These are phyloP conservation scores for Talpa occidentalis DNA, from an alignment of 2,113 vertebrate species.

Conservation along the genomic window DNA sequence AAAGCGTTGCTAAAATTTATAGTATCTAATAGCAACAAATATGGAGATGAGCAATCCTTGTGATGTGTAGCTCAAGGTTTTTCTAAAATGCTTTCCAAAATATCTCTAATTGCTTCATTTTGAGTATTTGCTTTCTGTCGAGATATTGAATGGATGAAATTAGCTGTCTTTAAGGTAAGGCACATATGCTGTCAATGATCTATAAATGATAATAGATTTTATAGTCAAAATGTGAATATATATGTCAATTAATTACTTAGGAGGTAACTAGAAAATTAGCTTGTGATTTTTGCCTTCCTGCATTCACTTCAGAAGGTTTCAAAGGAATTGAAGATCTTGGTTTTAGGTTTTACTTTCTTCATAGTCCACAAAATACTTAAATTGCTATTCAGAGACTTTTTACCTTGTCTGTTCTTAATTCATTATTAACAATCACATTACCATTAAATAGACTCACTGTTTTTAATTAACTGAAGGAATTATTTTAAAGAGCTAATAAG, in stretches of 20 bases:
- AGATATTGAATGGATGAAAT: background rate
- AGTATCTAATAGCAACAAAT: background rate
- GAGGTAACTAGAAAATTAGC: background rate
- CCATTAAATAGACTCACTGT: background rate
- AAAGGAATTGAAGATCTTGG: background rate
- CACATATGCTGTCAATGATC: background rate
- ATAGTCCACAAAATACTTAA: background rate
- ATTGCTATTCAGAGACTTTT: conserved; percentile 4
- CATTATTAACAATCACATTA: conserved; percentile 42
- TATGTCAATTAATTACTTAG: background rate
- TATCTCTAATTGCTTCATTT: background rate
- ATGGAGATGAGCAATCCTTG: background rate
- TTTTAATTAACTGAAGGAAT: conserved; percentile 68
- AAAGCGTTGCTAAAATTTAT: background rate
- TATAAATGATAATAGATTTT: background rate
- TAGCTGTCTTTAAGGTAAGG: background rate
- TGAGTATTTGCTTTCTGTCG: background rate
- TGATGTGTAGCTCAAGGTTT: background rate
- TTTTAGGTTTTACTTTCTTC: background rate
- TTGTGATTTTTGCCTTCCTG: background rate
- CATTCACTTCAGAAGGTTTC: background rate
- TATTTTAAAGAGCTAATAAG: background rate
- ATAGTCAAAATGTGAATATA: background rate
- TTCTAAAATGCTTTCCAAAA: background rate
- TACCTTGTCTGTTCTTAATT: conserved; percentile 26